phyloP scores from a whole-genome alignment of 2,797 vertebrate species.

The Ciconia nigra region DNA sequence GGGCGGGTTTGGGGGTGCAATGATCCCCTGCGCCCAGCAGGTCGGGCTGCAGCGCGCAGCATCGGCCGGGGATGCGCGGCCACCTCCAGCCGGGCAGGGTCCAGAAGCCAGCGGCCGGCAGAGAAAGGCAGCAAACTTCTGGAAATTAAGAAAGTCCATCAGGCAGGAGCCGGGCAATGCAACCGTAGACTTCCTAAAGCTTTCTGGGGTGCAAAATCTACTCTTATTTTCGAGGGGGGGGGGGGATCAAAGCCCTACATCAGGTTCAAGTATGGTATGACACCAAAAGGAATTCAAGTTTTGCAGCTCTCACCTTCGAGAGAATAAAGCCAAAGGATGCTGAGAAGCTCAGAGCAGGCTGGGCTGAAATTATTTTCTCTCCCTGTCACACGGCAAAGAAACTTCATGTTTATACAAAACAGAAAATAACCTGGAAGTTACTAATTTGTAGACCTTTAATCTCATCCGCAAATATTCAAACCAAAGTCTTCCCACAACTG shows the following conservation, averaged over 20 bases:
- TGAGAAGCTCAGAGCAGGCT: background rate
- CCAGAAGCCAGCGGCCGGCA: too few relatives aligned
- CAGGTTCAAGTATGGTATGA: background rate
- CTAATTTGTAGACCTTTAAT: background rate
- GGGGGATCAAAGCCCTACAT: background rate
- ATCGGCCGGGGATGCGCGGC: background rate
- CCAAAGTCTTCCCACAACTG: background rate
- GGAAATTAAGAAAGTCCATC: too few relatives aligned
- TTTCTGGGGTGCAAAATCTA: background rate
- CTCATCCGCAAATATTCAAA: background rate
- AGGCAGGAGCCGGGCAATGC: background rate
- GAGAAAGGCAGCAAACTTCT: too few relatives aligned
- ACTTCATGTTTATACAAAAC: background rate
- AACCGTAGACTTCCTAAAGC: background rate
- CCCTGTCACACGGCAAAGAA: background rate
- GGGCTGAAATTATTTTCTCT: background rate
- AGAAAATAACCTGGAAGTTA: background rate
- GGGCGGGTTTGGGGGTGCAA: background rate
- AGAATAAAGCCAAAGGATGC: background rate
- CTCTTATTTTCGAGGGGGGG: background rate
- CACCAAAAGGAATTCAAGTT: background rate
- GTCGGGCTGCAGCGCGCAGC: slow-evolving; percentile 75
- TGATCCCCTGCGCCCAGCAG: slow-evolving; percentile 69
- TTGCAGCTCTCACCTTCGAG: background rate
- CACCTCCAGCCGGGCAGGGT: too few relatives aligned